Base-by-base conservation (phyloP, 2,888 invertebrate species). In the Folsomia manolachei region DNA sequence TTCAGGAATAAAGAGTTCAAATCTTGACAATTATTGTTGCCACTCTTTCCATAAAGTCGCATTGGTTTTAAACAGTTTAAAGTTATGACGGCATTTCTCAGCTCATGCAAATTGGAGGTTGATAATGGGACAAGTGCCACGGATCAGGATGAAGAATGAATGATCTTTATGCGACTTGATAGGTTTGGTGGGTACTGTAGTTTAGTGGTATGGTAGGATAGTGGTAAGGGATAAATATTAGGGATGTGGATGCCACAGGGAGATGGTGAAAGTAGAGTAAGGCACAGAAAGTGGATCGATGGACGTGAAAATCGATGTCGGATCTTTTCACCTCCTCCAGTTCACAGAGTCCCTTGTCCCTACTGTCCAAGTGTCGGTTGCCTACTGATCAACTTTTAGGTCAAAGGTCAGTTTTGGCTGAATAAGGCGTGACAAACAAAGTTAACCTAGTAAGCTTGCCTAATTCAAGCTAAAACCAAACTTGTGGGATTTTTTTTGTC, bases 291-390 rank as follows among this genome's bases (percentile, higher is more conserved):
- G 39, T 65, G 39, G 71, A 71, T 71, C 71, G 71, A 71, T 71
- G 71, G 71, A 71, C 71, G 71, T 71, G 71, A 71, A 71, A 71
- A 71, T 71, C 71, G 71, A 71, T 71, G 71, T 64, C 60, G 71
- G 71, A 71, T 71, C 71, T 71, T 71, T 71, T 71, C 71, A 65
- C 71, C 71, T 71, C 70, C 53, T 63, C 71, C 56, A 25, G 39
- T 39, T 9, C 39, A 4, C 4, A 4, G 39, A 39, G 39, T 39
- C 39, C 39, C 39, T 39, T 39, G 39, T 39, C 39, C 39, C 39
- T 39, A 14, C 39, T 14, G 39, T 39, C 39, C 14, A 39, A 39
- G 39, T 39, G n/a, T n/a, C n/a, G n/a, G n/a, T n/a, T n/a, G 39
- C 39, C 39, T 39, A 39, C 39, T 39, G 4, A 39, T 39, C 39